Base-by-base conservation (phyloP, 2,888 invertebrate species). In the Cantharis flavilabris region DNA sequence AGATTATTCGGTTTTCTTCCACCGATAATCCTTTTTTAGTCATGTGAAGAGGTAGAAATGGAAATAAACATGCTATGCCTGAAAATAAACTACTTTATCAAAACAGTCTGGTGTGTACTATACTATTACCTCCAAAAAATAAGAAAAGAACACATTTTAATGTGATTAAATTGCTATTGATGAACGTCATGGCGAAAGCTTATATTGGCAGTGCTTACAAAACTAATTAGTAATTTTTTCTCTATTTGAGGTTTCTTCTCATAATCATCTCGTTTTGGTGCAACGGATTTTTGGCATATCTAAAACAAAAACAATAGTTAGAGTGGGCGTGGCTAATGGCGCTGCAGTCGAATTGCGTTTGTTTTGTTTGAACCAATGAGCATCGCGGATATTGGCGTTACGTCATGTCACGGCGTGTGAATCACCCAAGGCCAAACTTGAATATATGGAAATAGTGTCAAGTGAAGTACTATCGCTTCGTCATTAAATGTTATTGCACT, bases 31-130 rank as follows among this genome's bases (percentile, higher is more conserved):
- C 97, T 80, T 93, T 90, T 77, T 91, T 89, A 80, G 91, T 89
- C 93, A 95, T 94, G 88, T 95, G 96, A 76, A 94, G 90, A 16
- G 95, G 93, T 79, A 97, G 92, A 88, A 95, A 94, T 9, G 97
- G 94, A 84, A 95, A 92, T 80, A 97, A 91, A 83, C 95, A 94
- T 81, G 96, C 95, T 84, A 97, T 89, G 82, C 94, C 97, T 97
- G 88, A 71, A 86, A 86, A 76, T 30, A 67, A 49, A 10, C 2
- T 5, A 2, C 20, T 62, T n/a, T 5, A 13, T 49, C n/a, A 49
- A n/a, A n/a, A 49, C 33, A n/a, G 7, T 2, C n/a, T 49, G 49
- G 49, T 49, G 49, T 49, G 49, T 49, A 49, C 49, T 7, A n/a
- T 0, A 1, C 2, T 2, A 89, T 90, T 89, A 94, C 95, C 95